A percentile compares a stretch with the other conserved stretches of the same genome.
These are phyloP conservation scores for Macropodus opercularis DNA, from an alignment of 2,797 vertebrate genomes.

Conservation along the genomic window DNA sequence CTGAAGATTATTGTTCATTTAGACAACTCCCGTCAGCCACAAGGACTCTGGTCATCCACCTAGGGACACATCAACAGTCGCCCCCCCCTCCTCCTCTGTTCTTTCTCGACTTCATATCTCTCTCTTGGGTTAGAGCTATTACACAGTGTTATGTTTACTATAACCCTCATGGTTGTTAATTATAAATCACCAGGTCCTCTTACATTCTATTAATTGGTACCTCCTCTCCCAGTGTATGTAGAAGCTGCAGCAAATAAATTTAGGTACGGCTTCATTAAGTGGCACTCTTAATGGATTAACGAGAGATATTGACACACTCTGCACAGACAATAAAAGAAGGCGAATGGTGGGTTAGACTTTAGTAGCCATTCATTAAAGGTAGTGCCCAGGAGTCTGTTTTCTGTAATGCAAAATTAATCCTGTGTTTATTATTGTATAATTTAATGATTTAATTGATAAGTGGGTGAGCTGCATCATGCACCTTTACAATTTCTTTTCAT, in stretches of 20 bases:
- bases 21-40: constrained; percentile 79
- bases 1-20: constrained; percentile 99
- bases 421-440: too few relatives aligned
- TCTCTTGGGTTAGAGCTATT: constrained; percentile 77
- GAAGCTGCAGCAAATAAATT: constrained; percentile 66
- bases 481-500: too few relatives aligned
- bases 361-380: constrained; percentile 19
- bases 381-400: not conserved
- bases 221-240: constrained; percentile 79
- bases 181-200: constrained; percentile 96
- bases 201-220: constrained; percentile 96
- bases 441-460: too few relatives aligned
- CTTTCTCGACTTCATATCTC: constrained; percentile 68
- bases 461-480: too few relatives aligned
- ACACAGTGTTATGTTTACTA: constrained; percentile 78
- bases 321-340: constrained; percentile 62
- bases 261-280: constrained; percentile 77
- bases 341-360: not conserved
- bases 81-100: constrained; percentile 51
- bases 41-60: constrained; percentile 73
- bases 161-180: constrained; percentile 93
- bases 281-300: constrained; percentile 58
- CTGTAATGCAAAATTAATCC: not conserved
- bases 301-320: constrained; percentile 70
- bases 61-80: constrained; percentile 73